Base-by-base conservation (phyloP, 37 sponge, comb jelly and placozoan genomes). In the Halichondria panicea region DNA sequence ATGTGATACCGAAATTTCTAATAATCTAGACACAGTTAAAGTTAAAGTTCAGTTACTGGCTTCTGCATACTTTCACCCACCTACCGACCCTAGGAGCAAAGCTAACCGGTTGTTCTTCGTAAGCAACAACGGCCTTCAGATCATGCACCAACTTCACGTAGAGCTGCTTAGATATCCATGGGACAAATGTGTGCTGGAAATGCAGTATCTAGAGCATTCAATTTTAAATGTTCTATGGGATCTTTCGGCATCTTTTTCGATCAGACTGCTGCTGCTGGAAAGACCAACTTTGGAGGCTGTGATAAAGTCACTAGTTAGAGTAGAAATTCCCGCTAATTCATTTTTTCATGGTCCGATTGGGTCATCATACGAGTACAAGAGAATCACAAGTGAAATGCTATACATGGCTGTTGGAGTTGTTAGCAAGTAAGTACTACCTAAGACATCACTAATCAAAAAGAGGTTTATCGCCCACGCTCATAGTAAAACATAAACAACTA, bases 101-200 rank as follows among this genome's bases (percentile, higher is more conserved):
- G 68, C 79, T 4, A 79, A 79, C 58, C 69, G 68, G 35, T 58
- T 79, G 55, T 57, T 66, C 11, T 79, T 79, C 43, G n/a, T 79
- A n/a, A 2, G 68, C 28, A 67, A 36, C 6, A 57, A 44, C 13
- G 79, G 79, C 15, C 30, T 55, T 4, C 31, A 5, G 15, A 43
- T 52, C 43, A 21, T 79, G 69, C 56, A 66, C 30, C 36, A 79
- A 34, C n/a, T 79, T 15, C 68, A 79, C 44, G 21, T 13, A 12
- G 24, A 34, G 15, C 21, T 79, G 58, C 79, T 66, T 13, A 8
- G 18, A 5, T 58, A 66, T 32, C 79, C 79, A 3, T 79, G 79
- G 79, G 30, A 68, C 0, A 54, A 25, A 36, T 25, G 37, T 21
- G 38, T 61, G 13, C 30, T 66, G 25, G 59, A 55, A 15, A 66